Evolutionary conservation across 2,888 invertebrate species (phyloP), one percentile per base, ranked within the genome.

Genomic region (Plagodis dolabraria): DNA sequence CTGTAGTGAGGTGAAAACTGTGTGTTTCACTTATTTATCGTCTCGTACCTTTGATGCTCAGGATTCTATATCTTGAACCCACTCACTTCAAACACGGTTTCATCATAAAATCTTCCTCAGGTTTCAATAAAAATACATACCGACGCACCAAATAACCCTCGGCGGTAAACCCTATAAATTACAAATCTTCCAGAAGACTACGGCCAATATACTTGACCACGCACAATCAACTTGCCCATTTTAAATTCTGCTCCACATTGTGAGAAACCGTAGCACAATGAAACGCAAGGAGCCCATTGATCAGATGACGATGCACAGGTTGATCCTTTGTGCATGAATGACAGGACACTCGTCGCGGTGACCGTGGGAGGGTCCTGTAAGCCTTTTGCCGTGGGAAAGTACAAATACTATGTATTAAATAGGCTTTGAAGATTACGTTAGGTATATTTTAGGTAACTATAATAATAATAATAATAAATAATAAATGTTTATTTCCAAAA

Each of bases 341-440:
- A 53, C 46, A 46, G 38, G 51, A 47, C 49, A 46, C 46, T 46
- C 53, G 44, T 8, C 34, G 36, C 22, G 4, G 33, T 67, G 72
- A 62, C 69, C 80, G 80, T 83, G 81, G 79, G 85, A 81, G 70
- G 49, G 40, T 11, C 72, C 60, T 61, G 57, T 65, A 74, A 74
- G 70, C 76, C 75, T 74, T 75, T 65, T 72, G 71, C 74, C 79
- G 80, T 83, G 83, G 45, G 50, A 57, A 50, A 22, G 34, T 34
- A 36, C 33, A 12, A 40, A 33, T 55, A 48, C 33, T n/a, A 47
- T 6, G 43, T 55, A 11, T 44, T 22, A 22, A 22, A 4, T 22
- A 22, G 22, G 22, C 22, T 22, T n/a, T n/a, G 11, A 54, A 35
- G n/a, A 5, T 43, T 7, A 4, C 22, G 10, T 35, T 12, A 43